Base-by-base conservation (phyloP, 2,113 vertebrate species). In the Lasiurus cinereus region DNA sequence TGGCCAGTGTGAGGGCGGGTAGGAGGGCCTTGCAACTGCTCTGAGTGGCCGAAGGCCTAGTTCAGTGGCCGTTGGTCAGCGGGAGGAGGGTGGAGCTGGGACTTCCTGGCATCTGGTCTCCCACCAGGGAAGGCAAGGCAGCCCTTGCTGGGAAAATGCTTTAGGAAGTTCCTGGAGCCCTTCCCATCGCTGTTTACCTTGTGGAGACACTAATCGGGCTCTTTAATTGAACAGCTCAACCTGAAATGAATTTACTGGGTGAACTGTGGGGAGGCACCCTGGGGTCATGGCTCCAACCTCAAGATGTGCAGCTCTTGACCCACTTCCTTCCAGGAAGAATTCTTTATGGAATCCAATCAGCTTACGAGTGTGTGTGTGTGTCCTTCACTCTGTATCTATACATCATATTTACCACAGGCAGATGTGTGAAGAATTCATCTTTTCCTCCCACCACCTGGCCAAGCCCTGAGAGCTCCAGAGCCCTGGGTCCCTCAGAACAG, bases 231-330 rank as follows among this genome's bases (percentile, higher is more conserved):
- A 62, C n/a, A 82, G 36, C 36, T 88, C 72, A 72, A 67, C 9
- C 24, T 76, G 86, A 91, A 89, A 83, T 92, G 74, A 72, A 78
- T 93, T 94, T 96, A 74, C 87, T 83, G 76, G 80, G 83, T 1
- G 5, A 84, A 52, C 80, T 59, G 46, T 27, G 12, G 9, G 29
- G 74, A 87, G 80, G 72, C 6, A 19, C 21, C 9, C 7, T 12
- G 29, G 54, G 48, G 33, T 77, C 48, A 43, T 3, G 7, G 22
- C 48, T 73, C 36, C 86, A 66, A 18, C 33, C 43, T 88, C 22
- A 73, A 54, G 59, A 36, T 87, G 70, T 72, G 87, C 24, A 39
- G 56, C 46, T 48, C 74, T 76, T 83, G 91, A 90, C 66, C 12
- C 64, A 29, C 80, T 94, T 96, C 54, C 73, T 95, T 82, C 82